phyloP scores from a whole-genome alignment of 2,888 invertebrate genomes.

The Mesopsocus fuscifrons region DNA sequence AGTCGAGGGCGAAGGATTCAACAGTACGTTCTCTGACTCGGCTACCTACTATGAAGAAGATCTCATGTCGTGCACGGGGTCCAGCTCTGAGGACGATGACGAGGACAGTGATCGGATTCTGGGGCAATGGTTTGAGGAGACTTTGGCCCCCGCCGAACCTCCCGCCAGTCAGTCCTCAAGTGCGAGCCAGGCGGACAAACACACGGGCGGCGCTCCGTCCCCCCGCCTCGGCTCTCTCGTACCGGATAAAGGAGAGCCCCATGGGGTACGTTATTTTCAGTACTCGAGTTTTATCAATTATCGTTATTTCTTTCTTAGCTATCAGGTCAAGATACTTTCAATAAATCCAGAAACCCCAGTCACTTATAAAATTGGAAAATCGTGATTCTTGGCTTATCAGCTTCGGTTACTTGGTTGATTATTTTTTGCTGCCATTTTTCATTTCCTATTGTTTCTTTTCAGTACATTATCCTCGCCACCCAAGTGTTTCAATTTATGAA shows the following conservation, averaged over 20 bases:
- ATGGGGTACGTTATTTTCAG: conserved; percentile 34
- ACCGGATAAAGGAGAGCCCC: conserved; percentile 59
- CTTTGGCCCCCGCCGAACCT: conserved; percentile 28
- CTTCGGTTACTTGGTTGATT: no score
- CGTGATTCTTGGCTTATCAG: no score
- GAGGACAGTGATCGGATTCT: conserved; percentile 68
- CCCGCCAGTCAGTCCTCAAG: conserved; percentile 20
- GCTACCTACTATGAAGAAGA: conserved; percentile 89
- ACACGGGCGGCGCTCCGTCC: conserved; percentile 29
- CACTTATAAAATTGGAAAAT: no score
- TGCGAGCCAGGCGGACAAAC: conserved; percentile 29
- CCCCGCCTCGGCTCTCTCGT: conserved; percentile 32
- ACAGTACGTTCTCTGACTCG: conserved; percentile 56
- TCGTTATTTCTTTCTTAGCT: no score
- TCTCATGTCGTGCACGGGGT: conserved; percentile 77
- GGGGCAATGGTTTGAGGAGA: conserved; percentile 90
- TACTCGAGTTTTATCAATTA: not conserved
- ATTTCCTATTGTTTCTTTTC: conserved; percentile 19
- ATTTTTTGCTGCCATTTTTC: conserved; percentile 3
- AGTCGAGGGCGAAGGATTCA: conserved; percentile 66
- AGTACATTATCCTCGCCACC: conserved; percentile 74
- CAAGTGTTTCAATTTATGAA: conserved; percentile 75
- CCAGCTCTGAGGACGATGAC: conserved; percentile 53
- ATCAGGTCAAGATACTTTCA: no score
- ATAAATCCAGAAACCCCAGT: no score